phyloP scores from a whole-genome alignment of 1,140 invertebrate genomes.

The Pomacea maculata region DNA sequence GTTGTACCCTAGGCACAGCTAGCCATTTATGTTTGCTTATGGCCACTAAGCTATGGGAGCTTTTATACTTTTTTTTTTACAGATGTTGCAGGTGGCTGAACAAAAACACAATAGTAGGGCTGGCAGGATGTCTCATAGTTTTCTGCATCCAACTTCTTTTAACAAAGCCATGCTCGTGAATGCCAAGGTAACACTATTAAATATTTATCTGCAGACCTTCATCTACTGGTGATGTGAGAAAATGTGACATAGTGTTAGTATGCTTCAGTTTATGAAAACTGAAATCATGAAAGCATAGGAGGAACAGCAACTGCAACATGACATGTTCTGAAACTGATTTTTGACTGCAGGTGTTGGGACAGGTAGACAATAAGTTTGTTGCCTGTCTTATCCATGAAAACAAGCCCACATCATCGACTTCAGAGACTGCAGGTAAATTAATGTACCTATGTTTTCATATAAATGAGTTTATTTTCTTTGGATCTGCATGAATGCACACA shows the following conservation, averaged over 20 bases:
- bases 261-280: background rate
- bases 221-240: background rate
- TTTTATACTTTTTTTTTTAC: background rate
- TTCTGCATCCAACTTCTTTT: constrained; percentile 39
- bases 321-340: background rate
- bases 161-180: constrained; percentile 50
- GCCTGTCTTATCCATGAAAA: constrained; percentile 58
- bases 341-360: constrained; percentile 70
- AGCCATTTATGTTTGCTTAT: too few relatives aligned
- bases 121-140: background rate
- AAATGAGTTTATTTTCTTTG: background rate
- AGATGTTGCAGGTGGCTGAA: background rate
- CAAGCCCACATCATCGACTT: background rate
- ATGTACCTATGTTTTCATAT: background rate
- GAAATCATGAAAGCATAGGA: background rate
- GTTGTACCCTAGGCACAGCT: too few relatives aligned
- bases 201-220: background rate
- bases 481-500: background rate
- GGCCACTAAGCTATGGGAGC: too few relatives aligned
- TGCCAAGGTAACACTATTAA: constrained; percentile 33
- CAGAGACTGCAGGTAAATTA: constrained; percentile 24
- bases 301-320: background rate
- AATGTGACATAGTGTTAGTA: background rate
- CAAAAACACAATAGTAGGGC: constrained; percentile 10
- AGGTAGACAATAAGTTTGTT: constrained; percentile 78